Conservation (phyloP, 2,113 vertebrate genomes). For the Apodemus speciosus region DNA sequence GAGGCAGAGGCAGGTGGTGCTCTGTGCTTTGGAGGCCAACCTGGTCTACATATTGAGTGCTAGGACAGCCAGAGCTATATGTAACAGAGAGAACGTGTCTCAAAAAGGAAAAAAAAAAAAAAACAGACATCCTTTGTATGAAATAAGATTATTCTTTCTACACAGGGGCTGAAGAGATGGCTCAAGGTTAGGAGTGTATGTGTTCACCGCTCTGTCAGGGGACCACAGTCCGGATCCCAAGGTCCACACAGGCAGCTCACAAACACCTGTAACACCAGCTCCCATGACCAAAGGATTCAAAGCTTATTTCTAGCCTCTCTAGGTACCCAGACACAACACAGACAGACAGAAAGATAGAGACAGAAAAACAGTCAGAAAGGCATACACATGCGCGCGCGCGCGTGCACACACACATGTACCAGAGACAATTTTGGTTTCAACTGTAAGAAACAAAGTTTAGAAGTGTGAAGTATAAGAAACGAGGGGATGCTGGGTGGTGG, state of each 20-base stretch:
- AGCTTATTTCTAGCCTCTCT: not conserved
- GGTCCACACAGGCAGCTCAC: not conserved
- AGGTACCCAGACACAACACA: not conserved
- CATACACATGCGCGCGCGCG: no score
- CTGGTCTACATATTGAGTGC: not conserved
- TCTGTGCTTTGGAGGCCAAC: not conserved
- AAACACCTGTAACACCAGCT: not conserved
- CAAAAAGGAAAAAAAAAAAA: not conserved
- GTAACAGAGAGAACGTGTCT: not conserved
- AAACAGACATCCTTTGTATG: not conserved
- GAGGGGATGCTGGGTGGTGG: no score
- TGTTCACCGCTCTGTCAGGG: no score
- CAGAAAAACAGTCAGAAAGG: not conserved
- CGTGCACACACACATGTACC: not conserved
- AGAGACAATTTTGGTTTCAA: not conserved
- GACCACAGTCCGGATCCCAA: not conserved
- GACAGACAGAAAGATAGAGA: no score
- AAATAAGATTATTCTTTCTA: not conserved
- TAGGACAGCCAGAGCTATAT: not conserved
- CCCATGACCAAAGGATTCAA: not conserved
- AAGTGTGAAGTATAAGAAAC: not conserved
- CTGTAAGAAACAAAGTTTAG: not conserved
- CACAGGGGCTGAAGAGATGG: not conserved
- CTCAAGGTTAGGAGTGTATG: not conserved
- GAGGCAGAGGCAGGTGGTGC: no score